phyloP scores from a whole-genome alignment of 2,113 vertebrate species.

The Hyaena hyaena region DNA sequence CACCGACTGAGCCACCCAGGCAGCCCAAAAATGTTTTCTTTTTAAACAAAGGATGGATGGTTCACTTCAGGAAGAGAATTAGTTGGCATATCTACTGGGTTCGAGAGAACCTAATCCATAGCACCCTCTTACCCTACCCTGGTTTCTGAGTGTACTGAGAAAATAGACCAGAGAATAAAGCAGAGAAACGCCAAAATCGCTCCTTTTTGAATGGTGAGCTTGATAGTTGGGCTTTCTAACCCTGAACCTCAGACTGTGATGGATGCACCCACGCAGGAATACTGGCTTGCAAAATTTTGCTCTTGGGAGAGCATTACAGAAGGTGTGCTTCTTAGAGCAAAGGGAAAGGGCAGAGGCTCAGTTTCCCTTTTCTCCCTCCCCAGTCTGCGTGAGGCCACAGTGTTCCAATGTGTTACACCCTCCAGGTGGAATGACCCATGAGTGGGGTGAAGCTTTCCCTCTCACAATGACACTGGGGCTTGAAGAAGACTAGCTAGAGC shows the following conservation, averaged over 20 bases:
- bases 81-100: background rate
- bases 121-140: background rate
- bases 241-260: background rate
- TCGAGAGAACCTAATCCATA: background rate
- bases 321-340: background rate
- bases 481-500: background rate
- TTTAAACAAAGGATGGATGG: background rate
- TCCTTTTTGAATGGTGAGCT: background rate
- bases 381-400: background rate
- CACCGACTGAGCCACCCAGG: too few species aligned
- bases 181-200: background rate
- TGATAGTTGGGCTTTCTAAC: background rate
- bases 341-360: background rate
- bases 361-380: background rate
- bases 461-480: background rate
- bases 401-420: background rate
- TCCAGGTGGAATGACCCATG: background rate
- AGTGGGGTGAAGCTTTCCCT: background rate
- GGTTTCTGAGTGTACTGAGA: background rate
- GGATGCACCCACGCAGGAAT: background rate
- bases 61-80: background rate
- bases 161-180: background rate
- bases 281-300: background rate
- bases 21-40: background rate
- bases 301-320: background rate